Evolutionary conservation across 2,888 invertebrate species (phyloP).

Genomic region (Drosophila pseudotakahashii): DNA sequence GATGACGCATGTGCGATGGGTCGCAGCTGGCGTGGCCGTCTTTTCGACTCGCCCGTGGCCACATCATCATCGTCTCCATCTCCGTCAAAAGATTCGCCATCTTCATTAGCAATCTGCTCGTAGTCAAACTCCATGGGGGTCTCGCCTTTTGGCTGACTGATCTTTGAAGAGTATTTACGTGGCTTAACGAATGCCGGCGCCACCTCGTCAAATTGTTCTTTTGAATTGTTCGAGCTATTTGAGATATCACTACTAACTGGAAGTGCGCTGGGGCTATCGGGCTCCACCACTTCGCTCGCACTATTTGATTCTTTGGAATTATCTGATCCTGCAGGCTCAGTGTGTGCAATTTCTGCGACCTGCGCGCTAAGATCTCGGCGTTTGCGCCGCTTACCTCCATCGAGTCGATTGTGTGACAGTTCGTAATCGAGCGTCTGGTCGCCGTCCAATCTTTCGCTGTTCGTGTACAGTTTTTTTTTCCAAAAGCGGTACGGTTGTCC

Average conservation of each 20-base stretch:
- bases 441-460: slow-evolving; percentile 63
- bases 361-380: slow-evolving; percentile 48
- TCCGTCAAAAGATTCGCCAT: background rate
- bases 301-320: slow-evolving; percentile 47
- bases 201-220: slow-evolving; percentile 51
- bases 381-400: slow-evolving; percentile 51
- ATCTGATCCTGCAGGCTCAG: slow-evolving; percentile 18
- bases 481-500: slow-evolving; percentile 50
- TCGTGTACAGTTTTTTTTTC: slow-evolving; percentile 68
- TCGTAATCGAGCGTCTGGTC: slow-evolving; percentile 62
- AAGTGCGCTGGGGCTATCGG: slow-evolving; percentile 19
- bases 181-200: slow-evolving; percentile 12
- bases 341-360: background rate
- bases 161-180: slow-evolving; percentile 64
- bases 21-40: slow-evolving; percentile 81
- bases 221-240: slow-evolving; percentile 48
- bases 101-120: slow-evolving; percentile 1
- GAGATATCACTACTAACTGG: slow-evolving; percentile 28
- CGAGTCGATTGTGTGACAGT: slow-evolving; percentile 74
- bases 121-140: slow-evolving; percentile 19
- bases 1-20: slow-evolving; percentile 54
- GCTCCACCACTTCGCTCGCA: slow-evolving; percentile 54
- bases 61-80: slow-evolving; percentile 52
- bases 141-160: slow-evolving; percentile 26
- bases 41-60: slow-evolving; percentile 72